Percentiles rank a stretch among this genome's conserved stretches.
Evolutionary conservation across 2,888 invertebrate genomes (phyloP).

Genomic region (Chydorus sphaericus): DNA sequence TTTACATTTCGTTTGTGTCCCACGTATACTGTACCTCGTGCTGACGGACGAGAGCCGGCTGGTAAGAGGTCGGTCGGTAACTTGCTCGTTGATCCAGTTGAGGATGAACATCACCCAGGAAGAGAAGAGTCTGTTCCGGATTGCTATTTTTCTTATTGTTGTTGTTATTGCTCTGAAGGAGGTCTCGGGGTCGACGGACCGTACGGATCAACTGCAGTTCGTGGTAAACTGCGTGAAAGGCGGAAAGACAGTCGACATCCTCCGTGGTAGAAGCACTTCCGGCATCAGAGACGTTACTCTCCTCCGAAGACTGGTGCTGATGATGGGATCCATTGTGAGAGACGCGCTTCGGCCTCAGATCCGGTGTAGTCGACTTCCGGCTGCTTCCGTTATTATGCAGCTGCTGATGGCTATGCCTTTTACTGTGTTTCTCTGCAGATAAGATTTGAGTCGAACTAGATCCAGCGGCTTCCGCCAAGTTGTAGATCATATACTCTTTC

Average conservation of each 20-base stretch:
- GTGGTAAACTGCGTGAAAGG: constrained; percentile 37
- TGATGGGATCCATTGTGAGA: constrained; percentile 11
- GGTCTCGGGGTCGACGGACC: constrained; percentile 27
- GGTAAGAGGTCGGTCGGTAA: constrained; percentile 39
- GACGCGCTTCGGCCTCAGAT: constrained; percentile 5
- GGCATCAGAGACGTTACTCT: too few relatives aligned
- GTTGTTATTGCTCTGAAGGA: not conserved
- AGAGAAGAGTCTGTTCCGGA: constrained; percentile 24
- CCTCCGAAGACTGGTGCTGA: not conserved
- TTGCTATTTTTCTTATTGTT: not conserved
- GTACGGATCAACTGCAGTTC: constrained; percentile 39
- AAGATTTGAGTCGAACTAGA: not conserved
- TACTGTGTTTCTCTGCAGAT: not conserved
- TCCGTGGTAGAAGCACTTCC: not conserved
- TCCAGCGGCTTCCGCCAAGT: constrained; percentile 11
- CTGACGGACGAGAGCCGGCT: constrained; percentile 34
- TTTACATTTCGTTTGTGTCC: too few relatives aligned
- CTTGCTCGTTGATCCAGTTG: constrained; percentile 29
- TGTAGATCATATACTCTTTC: constrained; percentile 26
- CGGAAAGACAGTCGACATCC: constrained; percentile 32
- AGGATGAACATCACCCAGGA: constrained; percentile 39
- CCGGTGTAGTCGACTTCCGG: not conserved
- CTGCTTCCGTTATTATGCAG: not conserved
- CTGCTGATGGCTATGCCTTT: not conserved
- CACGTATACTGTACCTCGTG: too few relatives aligned